Base-by-base conservation (phyloP, 2,797 vertebrate species). In the Remorina albescens region DNA sequence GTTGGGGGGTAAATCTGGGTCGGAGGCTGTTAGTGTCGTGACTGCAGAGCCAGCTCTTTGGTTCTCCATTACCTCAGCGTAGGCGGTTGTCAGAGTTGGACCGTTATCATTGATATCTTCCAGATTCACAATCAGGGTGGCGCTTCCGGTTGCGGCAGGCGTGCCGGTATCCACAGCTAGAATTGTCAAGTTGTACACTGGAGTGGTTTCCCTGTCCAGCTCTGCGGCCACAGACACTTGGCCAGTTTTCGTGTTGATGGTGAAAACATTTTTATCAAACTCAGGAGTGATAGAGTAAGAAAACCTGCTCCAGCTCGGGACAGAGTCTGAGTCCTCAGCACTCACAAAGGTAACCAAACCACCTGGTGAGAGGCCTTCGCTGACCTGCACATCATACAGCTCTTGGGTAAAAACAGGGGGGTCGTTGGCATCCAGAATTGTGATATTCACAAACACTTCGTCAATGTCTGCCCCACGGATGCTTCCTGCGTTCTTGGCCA, bases 101-200 rank as follows among this genome's bases (percentile, higher is more conserved):
- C 98, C 98, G 0, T 99, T 99, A 83, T 99, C 98, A 0, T 99
- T 99, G 71, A 99, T 97, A 61, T 99, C 98, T 82, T 99, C 97
- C 75, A 99, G 89, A 67, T 95, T 96, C 37, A 99, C 97, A 23
- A 99, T 88, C 16, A 99, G 82, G 0, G 92, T 94, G 55, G 98
- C 89, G 39, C 95, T 98, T 65, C 98, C 98, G 1, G 98, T 99
- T 1, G 98, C 95, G 0, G 97, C 93, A 0, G 98, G 98, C 0
- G 90, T 93, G 67, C 98, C 98, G 0, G 96, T 95, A 85, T 99
- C 98, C 2, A 98, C 93, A 66, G 98, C 98, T 41, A 97, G 80
- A 59, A 99, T 88, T 0, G 96, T 97, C 15, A 99, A 93, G 64
- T 98, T 98, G 73, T 98, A 99, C 42, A 98, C 82, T 1, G 98